Conservation (phyloP, 2,797 vertebrate species). For the Antennarius maculatus region DNA sequence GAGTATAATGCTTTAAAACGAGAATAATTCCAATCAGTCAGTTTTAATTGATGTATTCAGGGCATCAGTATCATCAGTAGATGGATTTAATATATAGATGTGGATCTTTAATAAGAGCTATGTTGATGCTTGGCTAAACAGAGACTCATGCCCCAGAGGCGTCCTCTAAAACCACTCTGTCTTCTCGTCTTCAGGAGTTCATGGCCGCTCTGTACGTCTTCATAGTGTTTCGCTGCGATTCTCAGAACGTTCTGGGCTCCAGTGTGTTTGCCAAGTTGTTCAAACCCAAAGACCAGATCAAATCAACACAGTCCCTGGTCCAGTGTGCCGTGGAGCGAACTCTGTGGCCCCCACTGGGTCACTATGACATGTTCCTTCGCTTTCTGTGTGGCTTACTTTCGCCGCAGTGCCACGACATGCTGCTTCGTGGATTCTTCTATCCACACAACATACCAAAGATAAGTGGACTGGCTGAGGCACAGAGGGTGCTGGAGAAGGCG, state of each 20-base stretch:
- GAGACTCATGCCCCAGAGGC: too few relatives aligned
- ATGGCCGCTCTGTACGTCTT: slow-evolving; percentile 80
- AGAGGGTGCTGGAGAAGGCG: slow-evolving; percentile 46
- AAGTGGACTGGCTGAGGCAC: slow-evolving; percentile 35
- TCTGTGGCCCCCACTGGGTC: slow-evolving; percentile 39
- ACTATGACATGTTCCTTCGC: slow-evolving; percentile 77
- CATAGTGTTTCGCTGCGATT: slow-evolving; percentile 53
- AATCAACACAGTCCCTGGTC: slow-evolving; percentile 50
- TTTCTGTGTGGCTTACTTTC: slow-evolving; percentile 77
- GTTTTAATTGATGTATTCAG: too few relatives aligned
- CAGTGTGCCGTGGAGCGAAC: slow-evolving; percentile 47
- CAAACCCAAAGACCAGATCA: slow-evolving; percentile 25
- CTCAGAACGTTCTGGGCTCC: slow-evolving; percentile 63
- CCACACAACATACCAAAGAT: slow-evolving; percentile 32
- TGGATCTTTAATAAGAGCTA: too few relatives aligned
- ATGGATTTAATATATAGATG: too few relatives aligned
- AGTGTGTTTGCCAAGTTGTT: slow-evolving; percentile 1
- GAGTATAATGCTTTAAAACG: too few relatives aligned
- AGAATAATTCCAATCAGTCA: too few relatives aligned
- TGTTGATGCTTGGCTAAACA: too few relatives aligned
- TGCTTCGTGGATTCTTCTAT: slow-evolving; percentile 54
- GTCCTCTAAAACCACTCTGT: neutral
- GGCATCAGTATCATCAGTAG: too few relatives aligned
- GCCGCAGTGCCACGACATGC: slow-evolving; percentile 45
- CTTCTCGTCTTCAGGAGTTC: slow-evolving; percentile 69